Percentiles rank a stretch among this genome's conserved stretches.
phyloP scores from a whole-genome alignment of 2,888 invertebrate genomes.

The Scaptomyza cyrtandrae region DNA sequence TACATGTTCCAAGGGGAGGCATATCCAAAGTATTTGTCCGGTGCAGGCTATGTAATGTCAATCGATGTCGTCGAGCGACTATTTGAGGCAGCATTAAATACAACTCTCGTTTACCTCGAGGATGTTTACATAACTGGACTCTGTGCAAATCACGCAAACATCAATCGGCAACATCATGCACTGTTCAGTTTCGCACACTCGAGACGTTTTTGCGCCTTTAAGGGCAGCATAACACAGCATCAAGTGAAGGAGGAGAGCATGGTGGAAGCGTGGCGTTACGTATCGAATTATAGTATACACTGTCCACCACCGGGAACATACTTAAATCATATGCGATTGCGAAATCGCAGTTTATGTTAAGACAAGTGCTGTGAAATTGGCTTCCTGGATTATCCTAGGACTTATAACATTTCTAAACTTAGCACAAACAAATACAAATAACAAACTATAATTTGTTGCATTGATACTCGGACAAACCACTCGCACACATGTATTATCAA shows the following conservation, averaged over 20 bases:
- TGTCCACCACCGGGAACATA: constrained; percentile 82
- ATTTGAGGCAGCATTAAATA: constrained; percentile 88
- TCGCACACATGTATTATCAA: constrained; percentile 5
- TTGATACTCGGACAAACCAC: not conserved
- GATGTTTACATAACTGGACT: constrained; percentile 92
- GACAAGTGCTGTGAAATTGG: constrained; percentile 38
- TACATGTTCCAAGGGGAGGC: constrained; percentile 90
- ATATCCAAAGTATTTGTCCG: constrained; percentile 93
- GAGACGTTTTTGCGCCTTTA: constrained; percentile 85
- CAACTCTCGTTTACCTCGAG: constrained; percentile 90
- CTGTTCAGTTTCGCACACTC: constrained; percentile 86
- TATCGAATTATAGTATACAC: constrained; percentile 79
- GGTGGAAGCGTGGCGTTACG: constrained; percentile 83
- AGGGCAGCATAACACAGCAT: constrained; percentile 86
- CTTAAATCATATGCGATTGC: constrained; percentile 78
- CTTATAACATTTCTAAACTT: not conserved
- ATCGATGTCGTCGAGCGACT: constrained; percentile 88
- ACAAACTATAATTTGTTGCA: not conserved
- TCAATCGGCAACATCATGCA: constrained; percentile 88
- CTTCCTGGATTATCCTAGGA: constrained; percentile 16
- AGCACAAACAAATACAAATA: not conserved
- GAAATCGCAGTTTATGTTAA: constrained; percentile 58
- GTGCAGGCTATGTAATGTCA: constrained; percentile 92
- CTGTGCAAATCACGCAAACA: constrained; percentile 87
- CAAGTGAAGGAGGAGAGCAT: constrained; percentile 85